Evolutionary conservation across 2,797 vertebrate species (phyloP), one percentile per base, ranked within the genome.

Genomic region (Argentina silus): DNA sequence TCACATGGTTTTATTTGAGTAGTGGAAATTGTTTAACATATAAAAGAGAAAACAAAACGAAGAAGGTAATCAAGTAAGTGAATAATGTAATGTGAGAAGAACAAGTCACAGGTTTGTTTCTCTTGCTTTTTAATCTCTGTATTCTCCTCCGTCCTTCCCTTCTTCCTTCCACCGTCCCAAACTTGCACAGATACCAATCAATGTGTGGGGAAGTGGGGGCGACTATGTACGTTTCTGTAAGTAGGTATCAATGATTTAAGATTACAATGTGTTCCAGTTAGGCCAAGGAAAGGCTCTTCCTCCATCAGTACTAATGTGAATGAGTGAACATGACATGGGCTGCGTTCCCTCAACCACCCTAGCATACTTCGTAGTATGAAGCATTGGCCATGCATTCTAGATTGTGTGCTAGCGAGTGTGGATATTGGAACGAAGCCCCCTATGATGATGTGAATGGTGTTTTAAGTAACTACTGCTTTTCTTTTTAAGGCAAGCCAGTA

Each of bases 111-210:
- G 80, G 62, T 78, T 84, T 82, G 82, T 81, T 85, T 74, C 75
- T 86, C 74, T 86, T 77, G 81, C 81, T 81, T 87, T 81, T 75
- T 83, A 78, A 80, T 88, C 72, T 83, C 68, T 90, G 73, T 80
- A 75, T 75, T 86, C 77, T 77, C 59, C 81, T 84, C 83, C 81
- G 81, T 86, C 78, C 71, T 51, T 83, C 45, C 57, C 23, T 48
- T 57, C 70, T 73, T 82, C 79, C 78, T 74, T 83, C 53, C 80
- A 86, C 87, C 84, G 83, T 85, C 81, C 82, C 77, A 64, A 76
- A 78, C 83, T 87, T 86, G 86, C 88, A 90, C 87, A 87, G 85
- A 67, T 83, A 83, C 80, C 70, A 67, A 79, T 83, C 57, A 66
- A 72, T 44, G 65, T 88, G 77, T 83, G 86, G 84, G 80, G 65